These are phyloP conservation scores for Saccostrea glomerata DNA, from an alignment of 1,140 invertebrate genomes.

Conservation along the genomic window DNA sequence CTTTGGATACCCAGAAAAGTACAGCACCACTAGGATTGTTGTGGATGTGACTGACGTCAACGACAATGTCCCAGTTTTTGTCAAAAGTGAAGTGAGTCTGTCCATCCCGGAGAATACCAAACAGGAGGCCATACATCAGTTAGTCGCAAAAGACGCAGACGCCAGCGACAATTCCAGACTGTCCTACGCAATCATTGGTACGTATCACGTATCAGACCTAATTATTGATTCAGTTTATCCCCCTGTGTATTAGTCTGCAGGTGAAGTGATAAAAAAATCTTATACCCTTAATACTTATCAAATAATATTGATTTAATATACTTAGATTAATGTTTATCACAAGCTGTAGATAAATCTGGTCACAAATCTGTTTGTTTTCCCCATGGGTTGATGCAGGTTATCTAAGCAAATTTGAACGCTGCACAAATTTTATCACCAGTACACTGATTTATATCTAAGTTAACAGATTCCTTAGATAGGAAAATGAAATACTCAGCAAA, in stretches of 20 bases:
- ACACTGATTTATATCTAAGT: background rate
- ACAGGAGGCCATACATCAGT: constrained; percentile 83
- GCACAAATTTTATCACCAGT: background rate
- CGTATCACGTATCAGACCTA: background rate
- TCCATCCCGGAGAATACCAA: constrained; percentile 71
- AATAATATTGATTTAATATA: constrained; percentile 32
- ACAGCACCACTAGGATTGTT: constrained; percentile 67
- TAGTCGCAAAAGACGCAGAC: constrained; percentile 89
- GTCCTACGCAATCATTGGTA: constrained; percentile 95
- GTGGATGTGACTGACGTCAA: constrained; percentile 69
- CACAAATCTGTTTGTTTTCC: constrained; percentile 27
- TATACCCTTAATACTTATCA: background rate
- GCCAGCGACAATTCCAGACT: constrained; percentile 90
- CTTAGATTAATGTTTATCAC: constrained; percentile 4
- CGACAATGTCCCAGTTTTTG: constrained; percentile 68
- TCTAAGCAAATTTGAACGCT: constrained; percentile 16
- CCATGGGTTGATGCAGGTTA: background rate
- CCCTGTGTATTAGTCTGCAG: background rate
- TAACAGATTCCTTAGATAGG: background rate
- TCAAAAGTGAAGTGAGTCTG: constrained; percentile 52
- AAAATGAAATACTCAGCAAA: constrained; percentile 22
- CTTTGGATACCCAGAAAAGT: constrained; percentile 72
- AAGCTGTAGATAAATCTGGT: background rate
- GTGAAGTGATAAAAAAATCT: constrained; percentile 12
- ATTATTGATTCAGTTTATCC: constrained; percentile 11